Evolutionary conservation across 2,797 vertebrate genomes (phyloP).

Genomic region (Delichon dasypus): DNA sequence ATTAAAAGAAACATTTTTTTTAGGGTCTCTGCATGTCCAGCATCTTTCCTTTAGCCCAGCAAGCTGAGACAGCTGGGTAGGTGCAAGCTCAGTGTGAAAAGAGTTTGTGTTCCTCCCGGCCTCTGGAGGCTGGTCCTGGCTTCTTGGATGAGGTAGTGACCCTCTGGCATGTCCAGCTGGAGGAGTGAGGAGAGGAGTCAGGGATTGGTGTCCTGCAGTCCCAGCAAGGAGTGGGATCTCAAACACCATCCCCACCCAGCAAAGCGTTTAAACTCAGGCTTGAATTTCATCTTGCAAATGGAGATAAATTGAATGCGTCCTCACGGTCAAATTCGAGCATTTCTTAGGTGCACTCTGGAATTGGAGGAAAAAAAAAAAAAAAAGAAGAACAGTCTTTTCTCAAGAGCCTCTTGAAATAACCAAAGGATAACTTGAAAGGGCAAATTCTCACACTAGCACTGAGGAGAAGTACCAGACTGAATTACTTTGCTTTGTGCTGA

Average conservation of each 20-base stretch:
- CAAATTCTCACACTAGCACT: background rate
- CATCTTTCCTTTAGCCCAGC: background rate
- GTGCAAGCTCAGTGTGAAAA: background rate
- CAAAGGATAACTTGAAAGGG: slow-evolving; percentile 60
- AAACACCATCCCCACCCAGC: background rate
- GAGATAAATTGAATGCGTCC: background rate
- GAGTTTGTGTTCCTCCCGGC: background rate
- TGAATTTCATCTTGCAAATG: background rate
- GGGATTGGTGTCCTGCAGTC: background rate
- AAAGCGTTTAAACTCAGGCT: background rate
- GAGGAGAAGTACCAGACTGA: slow-evolving; percentile 37
- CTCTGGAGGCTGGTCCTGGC: background rate
- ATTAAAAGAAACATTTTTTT: background rate
- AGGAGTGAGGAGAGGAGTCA: background rate
- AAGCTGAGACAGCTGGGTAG: background rate
- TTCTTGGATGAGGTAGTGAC: background rate
- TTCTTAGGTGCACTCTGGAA: slow-evolving; percentile 27
- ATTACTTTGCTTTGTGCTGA: slow-evolving; percentile 49
- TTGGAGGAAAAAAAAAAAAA: background rate
- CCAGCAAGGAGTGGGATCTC: background rate
- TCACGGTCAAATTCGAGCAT: background rate
- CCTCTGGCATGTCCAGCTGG: background rate
- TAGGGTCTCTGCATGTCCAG: background rate
- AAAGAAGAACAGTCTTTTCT: slow-evolving; percentile 15
- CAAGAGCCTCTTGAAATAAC: slow-evolving; percentile 63